A percentile compares a stretch with the other conserved stretches of the same genome.
Conservation (phyloP, 2,888 invertebrate species). For the Synergus umbraculus region DNA sequence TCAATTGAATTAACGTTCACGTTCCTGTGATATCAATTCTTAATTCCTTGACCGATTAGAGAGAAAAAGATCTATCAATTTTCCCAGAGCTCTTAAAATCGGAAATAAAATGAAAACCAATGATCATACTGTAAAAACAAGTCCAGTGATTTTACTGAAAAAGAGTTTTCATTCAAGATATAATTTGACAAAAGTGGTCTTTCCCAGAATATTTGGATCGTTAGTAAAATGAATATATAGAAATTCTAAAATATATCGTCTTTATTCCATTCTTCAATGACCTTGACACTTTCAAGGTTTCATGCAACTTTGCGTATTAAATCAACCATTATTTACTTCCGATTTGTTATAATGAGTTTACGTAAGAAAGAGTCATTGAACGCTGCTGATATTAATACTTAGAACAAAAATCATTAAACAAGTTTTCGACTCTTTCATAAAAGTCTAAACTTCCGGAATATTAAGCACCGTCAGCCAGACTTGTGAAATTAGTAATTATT, state of each 20-base stretch:
- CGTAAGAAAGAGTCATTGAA: slow-evolving; percentile 42
- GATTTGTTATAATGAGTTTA: neutral
- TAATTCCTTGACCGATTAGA: neutral
- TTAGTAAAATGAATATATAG: neutral
- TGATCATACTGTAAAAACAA: too few relatives aligned
- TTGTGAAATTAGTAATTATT: neutral
- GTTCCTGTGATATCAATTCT: neutral
- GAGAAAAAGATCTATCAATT: neutral
- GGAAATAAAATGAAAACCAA: too few relatives aligned
- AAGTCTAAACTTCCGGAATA: neutral
- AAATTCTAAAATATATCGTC: neutral
- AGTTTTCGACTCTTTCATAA: neutral
- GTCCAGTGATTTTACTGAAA: too few relatives aligned
- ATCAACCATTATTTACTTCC: slow-evolving; percentile 41
- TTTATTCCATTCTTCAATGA: slow-evolving; percentile 20
- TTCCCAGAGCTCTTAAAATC: neutral
- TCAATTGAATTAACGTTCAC: neutral
- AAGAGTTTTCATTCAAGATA: neutral
- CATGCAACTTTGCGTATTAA: slow-evolving; percentile 47
- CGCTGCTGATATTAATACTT: neutral
- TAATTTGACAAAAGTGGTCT: neutral
- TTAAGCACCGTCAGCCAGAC: neutral
- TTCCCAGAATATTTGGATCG: neutral
- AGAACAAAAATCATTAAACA: neutral
- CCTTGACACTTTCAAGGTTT: slow-evolving; percentile 54